phyloP scores from a whole-genome alignment of 2,113 vertebrate genomes.

The Pygoscelis antarcticus region DNA sequence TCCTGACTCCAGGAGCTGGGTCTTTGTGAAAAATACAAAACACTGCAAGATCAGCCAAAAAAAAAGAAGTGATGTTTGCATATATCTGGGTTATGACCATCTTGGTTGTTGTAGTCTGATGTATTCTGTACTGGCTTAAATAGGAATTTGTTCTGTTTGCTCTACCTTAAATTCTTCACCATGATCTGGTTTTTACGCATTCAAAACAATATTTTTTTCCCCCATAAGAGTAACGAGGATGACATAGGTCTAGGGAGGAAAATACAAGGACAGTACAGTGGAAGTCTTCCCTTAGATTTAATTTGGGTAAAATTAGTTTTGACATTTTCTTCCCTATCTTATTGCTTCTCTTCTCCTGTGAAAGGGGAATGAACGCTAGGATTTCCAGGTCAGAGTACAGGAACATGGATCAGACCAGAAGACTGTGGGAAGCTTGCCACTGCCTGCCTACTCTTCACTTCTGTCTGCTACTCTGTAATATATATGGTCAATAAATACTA shows the following conservation, averaged over 20 bases:
- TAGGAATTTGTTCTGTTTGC: not conserved
- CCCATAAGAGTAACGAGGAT: not conserved
- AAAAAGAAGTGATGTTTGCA: not conserved
- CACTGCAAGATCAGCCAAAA: not conserved
- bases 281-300: not conserved
- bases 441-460: not conserved
- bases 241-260: not conserved
- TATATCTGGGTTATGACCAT: not conserved
- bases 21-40: not conserved
- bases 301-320: not conserved
- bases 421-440: not conserved
- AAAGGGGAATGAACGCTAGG: not conserved
- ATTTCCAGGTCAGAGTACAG: conserved; percentile 3
- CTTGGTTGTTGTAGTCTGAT: not conserved
- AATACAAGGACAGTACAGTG: not conserved
- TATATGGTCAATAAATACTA: not conserved
- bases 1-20: not conserved
- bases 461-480: not conserved
- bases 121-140: not conserved
- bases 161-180: not conserved
- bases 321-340: not conserved
- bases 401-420: not conserved
- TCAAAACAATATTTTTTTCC: not conserved
- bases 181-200: not conserved
- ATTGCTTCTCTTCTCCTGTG: not conserved